Base-by-base conservation (phyloP, 2,888 invertebrate species). In the Campopleginae sp. region DNA sequence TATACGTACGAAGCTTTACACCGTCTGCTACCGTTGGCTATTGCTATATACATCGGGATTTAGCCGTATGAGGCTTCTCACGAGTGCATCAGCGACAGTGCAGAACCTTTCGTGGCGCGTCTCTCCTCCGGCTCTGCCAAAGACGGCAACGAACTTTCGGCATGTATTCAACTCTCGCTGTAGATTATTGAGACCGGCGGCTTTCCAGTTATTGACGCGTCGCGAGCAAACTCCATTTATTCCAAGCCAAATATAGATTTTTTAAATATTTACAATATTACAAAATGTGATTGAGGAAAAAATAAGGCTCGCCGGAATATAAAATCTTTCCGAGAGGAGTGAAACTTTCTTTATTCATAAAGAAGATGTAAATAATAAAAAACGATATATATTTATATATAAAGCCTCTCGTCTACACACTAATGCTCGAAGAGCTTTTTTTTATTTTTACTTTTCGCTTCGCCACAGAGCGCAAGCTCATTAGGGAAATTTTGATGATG, bases 401-500 rank as follows among this genome's bases (percentile, higher is more conserved):
- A 27, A 8, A 61, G 8, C 19, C 42, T 19, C 8, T 42, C 6
- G 23, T 70, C 44, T 23, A 48, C 44, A 33, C 58, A 61, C 44
- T 58, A 61, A 71, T 31, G 51, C 38, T 79, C 71, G 72, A 84
- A 78, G 63, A 77, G 14, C 14, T 44, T 23, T 38, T 42, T 63
- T 63, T 75, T 74, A 23, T 48, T 76, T 74, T 31, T 63, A 12
- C 61, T 46, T 70, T 44, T 42, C 48, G 68, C 31, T 42, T 14
- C 54, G 33, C 80, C 74, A 74, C 77, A 80, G 77, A 85, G 54
- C 70, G 85, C 87, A 81, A 76, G 85, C 88, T 90, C 90, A 89
- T 90, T 89, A 90, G 88, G 90, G 86, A 89, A 90, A 90, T 90
- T 85, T 83, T 75, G 81, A 76, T 79, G 65, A 82, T 82, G 65